Evolutionary conservation across 2,888 invertebrate species (phyloP).

Genomic region (Eupithecia dodoneata): DNA sequence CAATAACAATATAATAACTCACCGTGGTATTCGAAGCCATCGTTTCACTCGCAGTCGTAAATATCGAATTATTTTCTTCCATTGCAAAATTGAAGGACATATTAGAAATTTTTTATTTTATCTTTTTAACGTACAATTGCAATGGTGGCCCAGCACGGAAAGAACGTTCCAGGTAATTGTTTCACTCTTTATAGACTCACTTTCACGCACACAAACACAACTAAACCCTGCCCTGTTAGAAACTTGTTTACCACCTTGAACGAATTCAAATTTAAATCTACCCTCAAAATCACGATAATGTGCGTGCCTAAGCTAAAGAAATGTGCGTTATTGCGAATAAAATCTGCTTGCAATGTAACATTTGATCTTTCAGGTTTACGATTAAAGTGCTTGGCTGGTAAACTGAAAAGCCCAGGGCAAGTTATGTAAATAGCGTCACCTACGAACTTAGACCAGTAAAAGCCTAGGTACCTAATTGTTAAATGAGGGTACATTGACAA

Average conservation of each 20-base stretch:
- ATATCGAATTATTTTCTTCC: slow-evolving; percentile 64
- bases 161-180: slow-evolving; percentile 45
- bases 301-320: background rate
- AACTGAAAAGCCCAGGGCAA: background rate
- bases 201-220: slow-evolving; percentile 35
- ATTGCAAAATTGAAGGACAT: slow-evolving; percentile 58
- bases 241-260: slow-evolving; percentile 34
- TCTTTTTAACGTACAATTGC: slow-evolving; percentile 16
- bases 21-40: slow-evolving; percentile 59
- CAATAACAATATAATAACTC: slow-evolving; percentile 46
- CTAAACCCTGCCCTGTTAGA: slow-evolving; percentile 14
- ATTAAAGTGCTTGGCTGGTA: background rate
- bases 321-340: background rate
- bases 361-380: background rate
- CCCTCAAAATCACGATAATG: slow-evolving; percentile 42
- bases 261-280: slow-evolving; percentile 39
- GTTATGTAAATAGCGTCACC: background rate
- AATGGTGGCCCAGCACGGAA: slow-evolving; percentile 35
- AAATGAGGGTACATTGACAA: background rate
- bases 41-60: slow-evolving; percentile 62
- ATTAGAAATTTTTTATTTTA: slow-evolving; percentile 29
- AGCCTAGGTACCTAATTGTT: background rate
- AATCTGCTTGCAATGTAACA: background rate
- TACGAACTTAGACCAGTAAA: background rate
- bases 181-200: slow-evolving; percentile 58